Percentiles rank a stretch among this genome's conserved stretches.
Conservation (phyloP, 2,113 vertebrate species). For the Epinephelus fuscoguttatus region DNA sequence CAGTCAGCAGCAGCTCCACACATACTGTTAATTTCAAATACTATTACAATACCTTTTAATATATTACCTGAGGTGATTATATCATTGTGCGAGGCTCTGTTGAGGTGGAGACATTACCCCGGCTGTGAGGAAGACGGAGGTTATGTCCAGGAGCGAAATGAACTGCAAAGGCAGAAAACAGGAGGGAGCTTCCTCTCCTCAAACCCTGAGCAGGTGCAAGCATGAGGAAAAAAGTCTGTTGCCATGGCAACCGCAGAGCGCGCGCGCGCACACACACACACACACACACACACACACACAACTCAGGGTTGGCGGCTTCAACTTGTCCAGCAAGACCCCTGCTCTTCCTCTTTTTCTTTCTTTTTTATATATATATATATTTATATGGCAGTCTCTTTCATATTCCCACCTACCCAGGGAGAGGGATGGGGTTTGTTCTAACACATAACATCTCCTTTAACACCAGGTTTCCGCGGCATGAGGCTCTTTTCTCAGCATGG, state of each 20-base stretch:
- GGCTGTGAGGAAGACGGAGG: not conserved
- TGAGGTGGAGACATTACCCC: slow-evolving; percentile 14
- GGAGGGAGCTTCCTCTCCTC: slow-evolving; percentile 44
- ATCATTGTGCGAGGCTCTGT: not conserved
- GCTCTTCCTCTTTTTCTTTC: not conserved
- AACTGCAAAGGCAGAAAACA: slow-evolving; percentile 24
- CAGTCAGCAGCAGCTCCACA: not conserved
- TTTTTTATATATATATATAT: not conserved
- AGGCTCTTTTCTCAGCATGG: not conserved
- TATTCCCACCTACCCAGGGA: slow-evolving; percentile 36
- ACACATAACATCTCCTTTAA: slow-evolving; percentile 18
- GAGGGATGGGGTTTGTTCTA: slow-evolving; percentile 23
- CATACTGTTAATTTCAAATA: not conserved
- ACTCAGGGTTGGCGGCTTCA: slow-evolving; percentile 47
- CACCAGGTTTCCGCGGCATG: not conserved
- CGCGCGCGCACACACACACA: not conserved
- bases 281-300: slow-evolving; percentile 7
- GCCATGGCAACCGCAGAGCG: slow-evolving; percentile 68
- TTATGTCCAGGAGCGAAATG: slow-evolving; percentile 32
- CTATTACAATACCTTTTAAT: not conserved
- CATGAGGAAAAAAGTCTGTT: slow-evolving; percentile 62
- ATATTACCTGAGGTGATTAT: not conserved
- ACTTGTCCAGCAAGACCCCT: slow-evolving; percentile 49
- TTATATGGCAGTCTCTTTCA: slow-evolving; percentile 28
- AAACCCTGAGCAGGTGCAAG: slow-evolving; percentile 52